Conservation (phyloP, 2,113 vertebrate genomes). For the Rhinoderma darwinii region DNA sequence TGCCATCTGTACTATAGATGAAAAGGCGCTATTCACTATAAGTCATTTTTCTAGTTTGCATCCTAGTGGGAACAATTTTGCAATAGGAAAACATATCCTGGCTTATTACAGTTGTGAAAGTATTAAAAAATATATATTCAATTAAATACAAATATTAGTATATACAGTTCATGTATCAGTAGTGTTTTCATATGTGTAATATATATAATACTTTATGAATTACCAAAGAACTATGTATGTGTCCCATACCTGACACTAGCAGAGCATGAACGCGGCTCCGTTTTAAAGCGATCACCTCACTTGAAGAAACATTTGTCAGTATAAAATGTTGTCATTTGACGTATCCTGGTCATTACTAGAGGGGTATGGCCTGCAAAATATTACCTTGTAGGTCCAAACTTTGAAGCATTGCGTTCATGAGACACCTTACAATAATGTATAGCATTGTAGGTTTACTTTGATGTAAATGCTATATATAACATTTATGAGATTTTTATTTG, state of each 20-base stretch:
- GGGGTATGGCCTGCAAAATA: not conserved
- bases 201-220: not conserved
- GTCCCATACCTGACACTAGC: not conserved
- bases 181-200: not conserved
- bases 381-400: not conserved
- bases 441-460: not conserved
- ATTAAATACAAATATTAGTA: not conserved
- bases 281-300: not conserved
- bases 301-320: not conserved
- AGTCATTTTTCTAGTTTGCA: not conserved
- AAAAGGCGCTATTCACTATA: not conserved
- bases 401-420: not conserved
- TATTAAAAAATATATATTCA: not conserved
- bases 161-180: not conserved
- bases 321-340: not conserved
- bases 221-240: not conserved
- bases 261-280: not conserved
- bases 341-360: not conserved
- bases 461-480: not conserved
- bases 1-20: not conserved
- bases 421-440: not conserved
- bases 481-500: not conserved
- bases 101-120: not conserved
- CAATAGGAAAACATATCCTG: not conserved
- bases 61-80: not conserved